Conservation (phyloP, 2,797 vertebrate species). For the Diplodus puntazzo region DNA sequence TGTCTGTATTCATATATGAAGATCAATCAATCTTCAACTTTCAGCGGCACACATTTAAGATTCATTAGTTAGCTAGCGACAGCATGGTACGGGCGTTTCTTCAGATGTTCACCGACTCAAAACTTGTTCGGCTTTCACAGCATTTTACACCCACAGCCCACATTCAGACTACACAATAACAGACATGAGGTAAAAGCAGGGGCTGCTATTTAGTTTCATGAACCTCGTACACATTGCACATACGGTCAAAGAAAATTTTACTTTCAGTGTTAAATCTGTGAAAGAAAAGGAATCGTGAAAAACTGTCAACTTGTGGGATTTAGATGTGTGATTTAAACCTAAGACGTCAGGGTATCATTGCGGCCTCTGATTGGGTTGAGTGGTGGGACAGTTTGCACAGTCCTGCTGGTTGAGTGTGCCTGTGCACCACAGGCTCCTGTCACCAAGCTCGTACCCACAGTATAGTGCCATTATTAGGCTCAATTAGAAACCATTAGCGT, state of each 20-base stretch:
- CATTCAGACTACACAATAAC: background rate
- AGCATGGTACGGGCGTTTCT: no score
- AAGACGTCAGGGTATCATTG: background rate
- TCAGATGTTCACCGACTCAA: no score
- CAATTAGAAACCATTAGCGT: constrained; percentile 60
- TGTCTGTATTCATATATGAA: no score
- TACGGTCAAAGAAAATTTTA: background rate
- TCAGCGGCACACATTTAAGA: no score
- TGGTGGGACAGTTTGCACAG: constrained; percentile 40
- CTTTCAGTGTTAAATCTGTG: background rate
- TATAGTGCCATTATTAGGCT: constrained; percentile 57
- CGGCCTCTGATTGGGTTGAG: constrained; percentile 3
- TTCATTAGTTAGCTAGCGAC: no score
- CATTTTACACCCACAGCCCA: no score
- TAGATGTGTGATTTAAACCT: background rate
- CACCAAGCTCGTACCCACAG: constrained; percentile 26
- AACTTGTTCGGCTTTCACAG: no score
- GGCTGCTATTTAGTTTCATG: background rate
- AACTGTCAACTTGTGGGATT: background rate
- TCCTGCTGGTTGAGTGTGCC: constrained; percentile 39
- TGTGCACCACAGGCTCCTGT: constrained; percentile 42
- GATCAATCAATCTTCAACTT: no score
- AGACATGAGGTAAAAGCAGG: background rate
- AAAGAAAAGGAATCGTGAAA: background rate
- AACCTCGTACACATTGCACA: no score